phyloP scores from a whole-genome alignment of 2,797 vertebrate genomes.

The Neomorphus geoffroyi region DNA sequence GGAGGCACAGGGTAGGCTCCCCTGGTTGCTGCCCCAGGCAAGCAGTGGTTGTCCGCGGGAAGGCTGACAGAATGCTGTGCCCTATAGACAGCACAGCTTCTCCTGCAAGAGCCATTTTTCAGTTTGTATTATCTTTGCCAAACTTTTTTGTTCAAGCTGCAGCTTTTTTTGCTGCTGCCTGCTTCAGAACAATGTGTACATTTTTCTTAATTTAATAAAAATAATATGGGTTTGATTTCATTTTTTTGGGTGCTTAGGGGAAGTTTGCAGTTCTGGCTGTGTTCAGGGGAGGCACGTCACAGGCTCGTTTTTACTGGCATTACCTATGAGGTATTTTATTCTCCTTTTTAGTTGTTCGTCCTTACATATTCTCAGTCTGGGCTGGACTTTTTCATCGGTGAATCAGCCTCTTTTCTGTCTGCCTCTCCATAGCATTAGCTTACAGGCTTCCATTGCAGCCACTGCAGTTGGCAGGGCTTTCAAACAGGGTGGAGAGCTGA shows the following conservation, averaged over 20 bases:
- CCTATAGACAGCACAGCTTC: background rate
- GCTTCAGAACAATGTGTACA: background rate
- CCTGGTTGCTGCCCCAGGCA: background rate
- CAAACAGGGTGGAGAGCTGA: background rate
- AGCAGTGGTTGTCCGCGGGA: background rate
- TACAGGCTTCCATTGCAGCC: background rate
- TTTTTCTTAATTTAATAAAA: background rate
- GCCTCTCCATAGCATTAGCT: background rate
- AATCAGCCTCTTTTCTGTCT: background rate
- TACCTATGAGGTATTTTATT: background rate
- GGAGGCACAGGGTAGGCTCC: background rate
- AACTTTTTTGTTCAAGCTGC: background rate
- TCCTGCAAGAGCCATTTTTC: background rate
- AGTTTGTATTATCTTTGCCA: background rate
- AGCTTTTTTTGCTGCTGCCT: background rate
- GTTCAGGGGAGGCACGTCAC: background rate
- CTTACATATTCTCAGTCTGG: background rate
- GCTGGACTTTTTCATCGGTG: background rate
- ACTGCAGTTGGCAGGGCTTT: background rate
- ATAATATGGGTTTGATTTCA: background rate
- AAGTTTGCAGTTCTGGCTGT: background rate
- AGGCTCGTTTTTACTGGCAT: background rate
- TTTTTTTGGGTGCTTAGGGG: background rate
- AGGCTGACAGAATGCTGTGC: too few species aligned
- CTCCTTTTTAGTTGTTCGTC: background rate